phyloP scores from a whole-genome alignment of 2,888 invertebrate genomes.

The Sthenelais limicola region DNA sequence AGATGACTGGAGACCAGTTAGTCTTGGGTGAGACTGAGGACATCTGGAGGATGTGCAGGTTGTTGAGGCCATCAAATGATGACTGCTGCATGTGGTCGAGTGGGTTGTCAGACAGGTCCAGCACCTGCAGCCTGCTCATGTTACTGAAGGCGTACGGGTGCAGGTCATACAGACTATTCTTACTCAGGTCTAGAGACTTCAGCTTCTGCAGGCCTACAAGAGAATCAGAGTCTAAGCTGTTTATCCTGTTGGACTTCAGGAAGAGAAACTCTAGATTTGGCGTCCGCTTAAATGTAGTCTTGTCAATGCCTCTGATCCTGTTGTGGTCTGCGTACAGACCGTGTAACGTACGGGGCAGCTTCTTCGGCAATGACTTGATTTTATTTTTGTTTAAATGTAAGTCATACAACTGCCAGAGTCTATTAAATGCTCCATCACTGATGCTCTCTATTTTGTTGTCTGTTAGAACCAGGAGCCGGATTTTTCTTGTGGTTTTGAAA shows the following conservation, averaged over 20 bases:
- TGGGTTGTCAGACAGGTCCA: conserved; percentile 56
- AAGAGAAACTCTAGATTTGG: conserved; percentile 50
- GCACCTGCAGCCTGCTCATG: conserved; percentile 42
- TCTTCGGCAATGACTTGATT: conserved; percentile 44
- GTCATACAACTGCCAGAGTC: conserved; percentile 86
- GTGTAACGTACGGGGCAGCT: conserved; percentile 46
- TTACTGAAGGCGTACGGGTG: conserved; percentile 44
- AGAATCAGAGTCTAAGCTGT: conserved; percentile 42
- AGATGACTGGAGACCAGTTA: conserved; percentile 13
- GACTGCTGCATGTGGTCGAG: conserved; percentile 44
- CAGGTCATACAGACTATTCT: conserved; percentile 46
- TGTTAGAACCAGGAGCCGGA: conserved; percentile 85
- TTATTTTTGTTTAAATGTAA: conserved; percentile 84
- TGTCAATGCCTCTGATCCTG: conserved; percentile 45
- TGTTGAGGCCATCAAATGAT: conserved; percentile 49
- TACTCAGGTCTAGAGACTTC: conserved; percentile 48
- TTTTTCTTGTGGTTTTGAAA: conserved; percentile 87
- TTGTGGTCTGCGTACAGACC: conserved; percentile 51
- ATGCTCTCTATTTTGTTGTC: conserved; percentile 86
- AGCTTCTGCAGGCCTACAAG: conserved; percentile 49
- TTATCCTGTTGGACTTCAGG: conserved; percentile 54
- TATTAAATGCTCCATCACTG: conserved; percentile 87
- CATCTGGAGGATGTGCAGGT: conserved; percentile 52
- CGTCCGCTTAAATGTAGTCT: conserved; percentile 41
- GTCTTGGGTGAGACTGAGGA: conserved; percentile 45